Evolutionary conservation across 1,140 invertebrate genomes (phyloP), one percentile per base, ranked within the genome.

Genomic region (Drosophila rhopaloa): DNA sequence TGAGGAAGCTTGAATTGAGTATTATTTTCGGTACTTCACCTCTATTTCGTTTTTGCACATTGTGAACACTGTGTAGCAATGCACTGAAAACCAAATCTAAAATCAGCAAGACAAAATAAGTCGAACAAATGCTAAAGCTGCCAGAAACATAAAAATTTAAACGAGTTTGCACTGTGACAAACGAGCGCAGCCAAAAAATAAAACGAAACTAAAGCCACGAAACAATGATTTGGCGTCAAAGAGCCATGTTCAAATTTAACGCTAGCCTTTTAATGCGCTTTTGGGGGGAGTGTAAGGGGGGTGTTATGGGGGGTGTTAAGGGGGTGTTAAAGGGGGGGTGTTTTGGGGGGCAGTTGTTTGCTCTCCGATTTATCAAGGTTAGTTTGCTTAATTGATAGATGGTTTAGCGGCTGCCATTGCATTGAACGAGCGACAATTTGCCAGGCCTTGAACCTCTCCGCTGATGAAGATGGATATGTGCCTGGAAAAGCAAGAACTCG

Each of bases 191-290:
- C 58, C 46, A 78, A 46, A 35, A 60, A 63, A 43, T 35, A 60
- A 79, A 85, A 80, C 79, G 82, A 68, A 79, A 67, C 60, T 48
- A 54, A 38, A 60, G 56, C 60, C 41, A 76, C 60, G 53, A 83
- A 71, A 83, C 72, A 79, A 54, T 72, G 70, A 58, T 67, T 81
- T 85, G 75, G 82, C 79, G 82, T 86, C 86, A 79, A 88, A 86
- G 78, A 86, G 79, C 68, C 82, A 82, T 88, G 82, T 86, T 67
- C 85, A 73, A 85, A 86, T 86, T 86, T 86, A 86, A 83, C 82
- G 82, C 83, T 68, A 89, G 84, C 79, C 78, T 71, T 57, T 14
- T 57, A 57, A 61, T 46, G 57, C 53, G 56, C 53, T 53, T 62
- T 43, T 38, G 27, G 14, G 32, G 29, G 62, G 60, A 16, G 16